A percentile compares a stretch with the other conserved stretches of the same genome.
phyloP scores from a whole-genome alignment of 2,888 invertebrate species.

The Mongoloraphidia duomilia region DNA sequence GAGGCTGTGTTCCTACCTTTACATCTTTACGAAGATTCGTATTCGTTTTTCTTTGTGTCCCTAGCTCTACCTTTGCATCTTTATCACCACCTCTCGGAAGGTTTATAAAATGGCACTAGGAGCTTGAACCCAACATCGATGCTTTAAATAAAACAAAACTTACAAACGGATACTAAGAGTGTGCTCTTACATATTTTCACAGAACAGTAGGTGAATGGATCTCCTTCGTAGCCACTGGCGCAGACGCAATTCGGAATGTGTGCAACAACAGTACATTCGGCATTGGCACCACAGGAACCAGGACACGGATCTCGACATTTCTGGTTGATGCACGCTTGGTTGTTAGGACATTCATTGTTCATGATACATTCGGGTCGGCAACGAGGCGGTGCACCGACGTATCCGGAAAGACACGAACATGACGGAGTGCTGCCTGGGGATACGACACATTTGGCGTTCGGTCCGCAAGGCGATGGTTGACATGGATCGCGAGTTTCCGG shows the following conservation, averaged over 20 bases:
- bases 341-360: slow-evolving; percentile 54
- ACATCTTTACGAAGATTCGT: too few species aligned
- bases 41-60: too few species aligned
- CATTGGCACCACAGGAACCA: slow-evolving; percentile 57
- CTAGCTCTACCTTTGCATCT: too few species aligned
- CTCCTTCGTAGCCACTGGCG: slow-evolving; percentile 46
- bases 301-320: slow-evolving; percentile 61
- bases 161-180: not conserved
- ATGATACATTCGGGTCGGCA: slow-evolving; percentile 64
- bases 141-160: not conserved
- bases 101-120: too few species aligned
- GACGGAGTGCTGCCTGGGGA: slow-evolving; percentile 37
- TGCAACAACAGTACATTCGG: slow-evolving; percentile 56
- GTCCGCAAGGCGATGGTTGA: slow-evolving; percentile 54
- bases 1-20: too few species aligned
- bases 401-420: slow-evolving; percentile 57
- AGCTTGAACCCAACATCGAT: slow-evolving; percentile 22
- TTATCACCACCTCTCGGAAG: too few species aligned
- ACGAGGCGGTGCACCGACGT: slow-evolving; percentile 52
- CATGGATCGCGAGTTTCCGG: slow-evolving; percentile 38
- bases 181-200: slow-evolving; percentile 38
- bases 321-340: slow-evolving; percentile 53
- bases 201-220: slow-evolving; percentile 48
- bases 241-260: slow-evolving; percentile 65
- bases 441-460: slow-evolving; percentile 41